Evolutionary conservation across 2,797 vertebrate genomes (phyloP).

Genomic region (Acipenser oxyrinchus): DNA sequence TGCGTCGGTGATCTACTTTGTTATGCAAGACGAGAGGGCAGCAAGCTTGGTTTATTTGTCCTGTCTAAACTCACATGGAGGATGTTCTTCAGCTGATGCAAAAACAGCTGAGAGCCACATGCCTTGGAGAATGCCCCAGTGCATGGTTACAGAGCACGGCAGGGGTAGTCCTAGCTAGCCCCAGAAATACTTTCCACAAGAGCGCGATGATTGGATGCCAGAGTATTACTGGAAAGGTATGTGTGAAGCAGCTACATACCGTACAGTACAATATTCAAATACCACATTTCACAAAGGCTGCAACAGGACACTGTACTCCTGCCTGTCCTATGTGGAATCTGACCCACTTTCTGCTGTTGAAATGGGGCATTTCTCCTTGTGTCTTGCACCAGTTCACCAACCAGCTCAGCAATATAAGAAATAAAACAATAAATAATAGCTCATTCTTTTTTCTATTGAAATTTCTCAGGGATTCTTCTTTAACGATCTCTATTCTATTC

Average conservation of each 20-base stretch:
- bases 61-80: background rate
- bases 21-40: background rate
- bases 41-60: background rate
- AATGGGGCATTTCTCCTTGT: background rate
- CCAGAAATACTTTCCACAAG: conserved; percentile 19
- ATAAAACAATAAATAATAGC: background rate
- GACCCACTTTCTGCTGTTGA: conserved; percentile 5
- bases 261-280: conserved; percentile 3
- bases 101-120: conserved; percentile 11
- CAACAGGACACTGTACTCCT: background rate
- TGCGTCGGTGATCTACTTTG: background rate
- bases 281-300: background rate
- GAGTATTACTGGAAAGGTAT: conserved; percentile 1
- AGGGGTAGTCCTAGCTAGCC: background rate
- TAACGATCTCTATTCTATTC: too few relatives aligned
- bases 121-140: conserved; percentile 7
- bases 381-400: background rate
- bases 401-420: too few relatives aligned
- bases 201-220: background rate
- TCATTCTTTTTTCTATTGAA: background rate
- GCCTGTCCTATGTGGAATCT: conserved; percentile 3
- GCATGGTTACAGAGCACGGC: conserved; percentile 13
- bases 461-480: background rate
- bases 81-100: background rate
- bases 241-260: background rate